Conservation (phyloP, 2,797 vertebrate genomes). For the Eulemur rubriventer region DNA sequence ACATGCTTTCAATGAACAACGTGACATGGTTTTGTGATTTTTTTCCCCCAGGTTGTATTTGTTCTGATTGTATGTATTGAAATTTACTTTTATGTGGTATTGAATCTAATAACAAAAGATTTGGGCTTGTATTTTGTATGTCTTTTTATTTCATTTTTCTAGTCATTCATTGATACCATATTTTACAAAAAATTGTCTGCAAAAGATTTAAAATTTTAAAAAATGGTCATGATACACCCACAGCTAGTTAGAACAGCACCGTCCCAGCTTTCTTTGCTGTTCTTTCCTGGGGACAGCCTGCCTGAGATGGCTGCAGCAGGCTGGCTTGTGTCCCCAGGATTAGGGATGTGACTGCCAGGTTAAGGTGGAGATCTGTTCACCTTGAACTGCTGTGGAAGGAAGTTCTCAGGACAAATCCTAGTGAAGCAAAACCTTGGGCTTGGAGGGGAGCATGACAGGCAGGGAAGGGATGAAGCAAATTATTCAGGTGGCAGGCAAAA, state of each 20-base stretch:
- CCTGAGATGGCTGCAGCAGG: rapidly evolving
- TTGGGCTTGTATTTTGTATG: background rate
- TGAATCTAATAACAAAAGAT: background rate
- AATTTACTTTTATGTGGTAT: background rate
- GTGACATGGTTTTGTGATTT: background rate
- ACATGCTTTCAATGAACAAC: background rate
- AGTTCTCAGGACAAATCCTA: background rate
- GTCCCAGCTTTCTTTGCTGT: background rate
- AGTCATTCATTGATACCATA: background rate
- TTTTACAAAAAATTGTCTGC: background rate
- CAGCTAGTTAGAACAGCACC: too few relatives aligned
- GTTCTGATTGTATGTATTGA: background rate
- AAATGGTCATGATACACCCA: background rate
- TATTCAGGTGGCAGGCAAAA: background rate
- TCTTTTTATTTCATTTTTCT: background rate
- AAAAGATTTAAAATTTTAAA: background rate
- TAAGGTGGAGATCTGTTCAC: background rate
- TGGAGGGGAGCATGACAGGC: background rate
- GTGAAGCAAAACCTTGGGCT: background rate
- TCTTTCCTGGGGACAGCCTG: background rate
- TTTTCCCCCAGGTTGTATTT: background rate
- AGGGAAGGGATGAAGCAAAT: background rate
- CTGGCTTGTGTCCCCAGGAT: too few relatives aligned
- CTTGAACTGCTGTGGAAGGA: background rate
- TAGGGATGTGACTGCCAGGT: background rate